Percentiles rank a stretch among this genome's conserved stretches.
phyloP scores from a whole-genome alignment of 2,797 vertebrate species.

The Pantherophis alleghaniensis region DNA sequence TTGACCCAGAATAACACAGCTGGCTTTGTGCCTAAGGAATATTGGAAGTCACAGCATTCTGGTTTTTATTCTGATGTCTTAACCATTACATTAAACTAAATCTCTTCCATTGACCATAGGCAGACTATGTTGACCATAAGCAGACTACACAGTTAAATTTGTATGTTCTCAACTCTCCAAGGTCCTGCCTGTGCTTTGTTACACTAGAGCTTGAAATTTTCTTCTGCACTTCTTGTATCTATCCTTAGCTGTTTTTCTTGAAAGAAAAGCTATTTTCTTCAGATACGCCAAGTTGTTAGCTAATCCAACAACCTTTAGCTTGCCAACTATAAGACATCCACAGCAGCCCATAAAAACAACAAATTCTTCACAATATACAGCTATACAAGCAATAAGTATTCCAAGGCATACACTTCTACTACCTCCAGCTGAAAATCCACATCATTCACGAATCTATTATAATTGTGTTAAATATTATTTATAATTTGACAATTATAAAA shows the following conservation, averaged over 20 bases:
- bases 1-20: background rate
- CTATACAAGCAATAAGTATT: background rate
- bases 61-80: background rate
- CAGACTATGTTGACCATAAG: background rate
- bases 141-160: background rate
- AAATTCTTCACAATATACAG: background rate
- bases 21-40: background rate
- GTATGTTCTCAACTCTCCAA: background rate
- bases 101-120: background rate
- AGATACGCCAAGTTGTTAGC: background rate
- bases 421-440: background rate
- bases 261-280: background rate
- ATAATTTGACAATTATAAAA: background rate
- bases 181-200: background rate
- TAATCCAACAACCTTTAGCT: background rate
- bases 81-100: background rate
- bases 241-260: background rate
- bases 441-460: background rate
- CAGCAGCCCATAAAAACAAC: background rate
- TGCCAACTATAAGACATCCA: background rate
- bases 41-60: background rate
- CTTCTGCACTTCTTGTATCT: background rate
- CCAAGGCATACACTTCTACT: background rate
- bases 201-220: background rate
- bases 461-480: background rate